phyloP scores from a whole-genome alignment of 2,888 invertebrate genomes.

The Thumatha senex region DNA sequence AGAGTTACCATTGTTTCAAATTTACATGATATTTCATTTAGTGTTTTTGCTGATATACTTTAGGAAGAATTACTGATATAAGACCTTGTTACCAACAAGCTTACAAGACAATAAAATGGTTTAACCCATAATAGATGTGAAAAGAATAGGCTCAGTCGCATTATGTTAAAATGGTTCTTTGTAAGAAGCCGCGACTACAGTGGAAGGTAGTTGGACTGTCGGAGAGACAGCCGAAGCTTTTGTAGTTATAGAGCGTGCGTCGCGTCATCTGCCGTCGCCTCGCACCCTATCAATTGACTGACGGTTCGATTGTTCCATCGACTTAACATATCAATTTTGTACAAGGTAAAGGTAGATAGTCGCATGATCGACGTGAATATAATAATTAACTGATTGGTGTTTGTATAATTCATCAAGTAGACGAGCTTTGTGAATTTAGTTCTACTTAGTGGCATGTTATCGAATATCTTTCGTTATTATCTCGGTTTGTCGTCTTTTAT shows the following conservation, averaged over 20 bases:
- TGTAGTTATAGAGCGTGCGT: conserved; percentile 25
- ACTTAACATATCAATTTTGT: conserved; percentile 83
- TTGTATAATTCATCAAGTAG: conserved; percentile 81
- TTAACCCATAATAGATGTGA: conserved; percentile 50
- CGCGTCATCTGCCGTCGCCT: conserved; percentile 34
- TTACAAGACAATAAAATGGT: conserved; percentile 60
- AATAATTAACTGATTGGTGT: conserved; percentile 83
- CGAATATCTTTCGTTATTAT: conserved; percentile 63
- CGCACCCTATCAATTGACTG: conserved; percentile 43
- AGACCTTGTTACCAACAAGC: conserved; percentile 51
- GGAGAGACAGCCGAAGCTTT: conserved; percentile 39
- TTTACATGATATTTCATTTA: too few relatives aligned
- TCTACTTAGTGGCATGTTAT: conserved; percentile 74
- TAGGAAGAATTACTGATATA: conserved; percentile 28
- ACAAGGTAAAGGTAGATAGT: conserved; percentile 77
- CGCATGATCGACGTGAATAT: conserved; percentile 79
- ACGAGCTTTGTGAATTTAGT: conserved; percentile 55
- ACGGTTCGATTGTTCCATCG: conserved; percentile 76
- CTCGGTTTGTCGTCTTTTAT: conserved; percentile 53
- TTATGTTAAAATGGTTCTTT: conserved; percentile 74
- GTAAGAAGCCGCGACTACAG: conserved; percentile 45
- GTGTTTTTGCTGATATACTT: too few relatives aligned
- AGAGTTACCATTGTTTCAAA: too few relatives aligned
- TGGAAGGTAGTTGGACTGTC: conserved; percentile 48
- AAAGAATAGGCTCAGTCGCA: conserved; percentile 61